Evolutionary conservation across 2,113 vertebrate genomes (phyloP), one percentile per base, ranked within the genome.

Genomic region (Meriones unguiculatus): DNA sequence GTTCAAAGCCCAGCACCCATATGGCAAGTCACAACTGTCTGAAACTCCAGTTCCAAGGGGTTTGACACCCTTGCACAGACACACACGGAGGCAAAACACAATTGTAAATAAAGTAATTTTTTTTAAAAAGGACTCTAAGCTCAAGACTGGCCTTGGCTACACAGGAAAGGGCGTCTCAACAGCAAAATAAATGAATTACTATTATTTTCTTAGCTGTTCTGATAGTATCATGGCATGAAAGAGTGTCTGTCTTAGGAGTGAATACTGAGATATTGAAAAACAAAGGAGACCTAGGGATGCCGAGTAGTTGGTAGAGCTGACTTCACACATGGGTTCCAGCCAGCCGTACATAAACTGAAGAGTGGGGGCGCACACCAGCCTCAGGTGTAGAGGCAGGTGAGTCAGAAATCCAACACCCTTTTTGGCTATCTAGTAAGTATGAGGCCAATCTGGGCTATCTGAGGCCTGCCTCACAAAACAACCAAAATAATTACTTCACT

Each of bases 191-290:
- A 87, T 20, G 20, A 70, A 25, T 52, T 89, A 70, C 1, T 81
- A 9, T 84, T 94, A n/a, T 84, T 67, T 95, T 89, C 75, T 90
- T 85, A 70, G 22, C 41, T 25, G 64, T 89, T 52, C 62, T 95
- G 80, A 89, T 38, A 17, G 32, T 65, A 15, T 78, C 82, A 82
- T 22, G 30, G 65, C 50, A 38, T 41, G 84, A 82, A 95, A 89
- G 8, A 87, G 25, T 28, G 28, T 25, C 50, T 90, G 90, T 87
- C 80, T 91, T 59, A 96, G 81, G 89, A 57, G 14, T 41, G 13
- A 93, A 73, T 32, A 77, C 17, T 50, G 67, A 93, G 46, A 25
- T 76, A 85, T 72, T 95, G 62, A 90, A 52, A n/a, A 92, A 22
- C n/a, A 18, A 95, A 93, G 20, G 59, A 78, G 93, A 38, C 59